A percentile compares a stretch with the other conserved stretches of the same genome.
These are phyloP conservation scores for Petrocephalus sullivani DNA, from an alignment of 2,797 vertebrate species.

Conservation along the genomic window DNA sequence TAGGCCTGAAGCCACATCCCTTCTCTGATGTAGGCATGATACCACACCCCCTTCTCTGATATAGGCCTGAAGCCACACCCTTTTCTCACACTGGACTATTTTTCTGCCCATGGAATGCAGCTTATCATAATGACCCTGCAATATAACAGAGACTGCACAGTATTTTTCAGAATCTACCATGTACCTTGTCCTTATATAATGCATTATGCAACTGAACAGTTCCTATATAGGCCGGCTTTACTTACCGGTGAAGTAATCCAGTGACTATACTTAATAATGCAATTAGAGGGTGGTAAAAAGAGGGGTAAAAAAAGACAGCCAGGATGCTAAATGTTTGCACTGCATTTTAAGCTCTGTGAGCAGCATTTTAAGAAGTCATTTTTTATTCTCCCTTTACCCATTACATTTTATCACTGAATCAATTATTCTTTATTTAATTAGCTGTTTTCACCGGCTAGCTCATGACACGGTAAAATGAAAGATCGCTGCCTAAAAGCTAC, in stretches of 20 bases:
- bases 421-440: slow-evolving; percentile 4
- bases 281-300: not conserved
- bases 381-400: not conserved
- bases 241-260: not conserved
- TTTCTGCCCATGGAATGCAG: not conserved
- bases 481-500: not conserved
- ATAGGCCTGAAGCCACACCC: not conserved
- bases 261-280: not conserved
- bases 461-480: not conserved
- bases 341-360: not conserved
- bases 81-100: not conserved
- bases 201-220: not conserved
- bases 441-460: not conserved
- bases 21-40: not conserved
- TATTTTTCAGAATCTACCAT: not conserved
- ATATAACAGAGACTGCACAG: not conserved
- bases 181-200: not conserved
- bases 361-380: not conserved
- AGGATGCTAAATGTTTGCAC: not conserved
- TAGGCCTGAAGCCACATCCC: not conserved
- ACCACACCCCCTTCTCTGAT: not conserved
- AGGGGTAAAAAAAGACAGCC: not conserved
- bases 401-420: not conserved
- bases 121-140: not conserved
- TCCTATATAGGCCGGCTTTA: not conserved